A percentile compares a stretch with the other conserved stretches of the same genome.
Conservation (phyloP, 2,797 vertebrate genomes). For the Epinephelus coioides region DNA sequence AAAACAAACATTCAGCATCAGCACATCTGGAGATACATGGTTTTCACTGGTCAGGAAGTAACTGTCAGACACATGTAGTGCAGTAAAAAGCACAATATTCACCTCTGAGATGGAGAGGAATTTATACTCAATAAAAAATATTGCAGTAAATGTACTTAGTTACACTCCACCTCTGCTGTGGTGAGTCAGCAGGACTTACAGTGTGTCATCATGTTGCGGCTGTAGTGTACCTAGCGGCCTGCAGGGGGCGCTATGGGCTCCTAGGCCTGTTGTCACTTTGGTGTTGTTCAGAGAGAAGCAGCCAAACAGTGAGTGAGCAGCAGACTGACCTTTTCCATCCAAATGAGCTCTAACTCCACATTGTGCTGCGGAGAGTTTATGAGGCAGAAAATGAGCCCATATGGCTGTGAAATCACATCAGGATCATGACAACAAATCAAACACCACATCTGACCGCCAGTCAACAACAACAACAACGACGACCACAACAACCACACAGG, state of each 20-base stretch:
- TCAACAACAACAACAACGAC: background rate
- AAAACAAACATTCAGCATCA: too few relatives aligned
- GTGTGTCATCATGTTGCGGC: too few relatives aligned
- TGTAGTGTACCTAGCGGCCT: background rate
- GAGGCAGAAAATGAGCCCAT: conserved; percentile 41
- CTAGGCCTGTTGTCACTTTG: background rate
- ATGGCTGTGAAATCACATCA: conserved; percentile 51
- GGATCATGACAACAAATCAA: conserved; percentile 21
- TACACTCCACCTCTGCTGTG: too few relatives aligned
- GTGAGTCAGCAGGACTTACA: too few relatives aligned
- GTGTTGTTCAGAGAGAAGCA: background rate
- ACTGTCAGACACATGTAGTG: too few relatives aligned
- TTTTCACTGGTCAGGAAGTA: too few relatives aligned
- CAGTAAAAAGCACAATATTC: too few relatives aligned
- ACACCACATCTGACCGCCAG: conserved; percentile 7
- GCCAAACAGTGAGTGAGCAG: conserved; percentile 17
- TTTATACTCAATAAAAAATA: too few relatives aligned
- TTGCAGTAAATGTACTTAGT: too few relatives aligned
- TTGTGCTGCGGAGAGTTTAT: conserved; percentile 21
- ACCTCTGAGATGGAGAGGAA: too few relatives aligned
- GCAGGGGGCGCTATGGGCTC: background rate
- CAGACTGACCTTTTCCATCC: conserved; percentile 46
- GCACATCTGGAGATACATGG: too few relatives aligned
- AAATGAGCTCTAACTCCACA: conserved; percentile 14
- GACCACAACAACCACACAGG: background rate